phyloP scores from a whole-genome alignment of 1,140 invertebrate genomes.

The Pygmarrhopalites habei region DNA sequence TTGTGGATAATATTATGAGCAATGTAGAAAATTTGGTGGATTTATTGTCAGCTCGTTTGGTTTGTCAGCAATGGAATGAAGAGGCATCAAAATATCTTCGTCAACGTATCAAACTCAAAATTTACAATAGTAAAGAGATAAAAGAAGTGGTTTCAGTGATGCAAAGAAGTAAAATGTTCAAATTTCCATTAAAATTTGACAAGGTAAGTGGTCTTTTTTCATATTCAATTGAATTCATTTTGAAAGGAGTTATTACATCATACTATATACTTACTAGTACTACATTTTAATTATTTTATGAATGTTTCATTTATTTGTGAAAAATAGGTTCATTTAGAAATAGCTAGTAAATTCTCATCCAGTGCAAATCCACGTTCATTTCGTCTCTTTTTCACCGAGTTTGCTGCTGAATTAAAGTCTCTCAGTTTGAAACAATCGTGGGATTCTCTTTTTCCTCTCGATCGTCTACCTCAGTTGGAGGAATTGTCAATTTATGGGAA shows the following conservation, averaged over 20 bases:
- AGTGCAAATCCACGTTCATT: neutral
- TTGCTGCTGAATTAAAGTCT: neutral
- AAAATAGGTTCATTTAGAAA: slow-evolving; percentile 1
- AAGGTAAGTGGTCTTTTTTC: too few species aligned
- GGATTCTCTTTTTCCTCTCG: neutral
- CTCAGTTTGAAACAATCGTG: slow-evolving; percentile 2
- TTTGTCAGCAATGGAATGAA: slow-evolving; percentile 6
- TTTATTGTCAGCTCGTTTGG: slow-evolving; percentile 1
- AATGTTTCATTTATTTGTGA: too few species aligned
- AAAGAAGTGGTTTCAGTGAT: neutral
- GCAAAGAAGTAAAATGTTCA: neutral
- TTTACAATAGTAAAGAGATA: neutral
- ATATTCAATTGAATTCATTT: too few species aligned
- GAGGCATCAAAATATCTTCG: slow-evolving; percentile 6
- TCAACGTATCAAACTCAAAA: neutral
- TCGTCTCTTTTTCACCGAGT: neutral
- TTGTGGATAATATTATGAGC: slow-evolving; percentile 7
- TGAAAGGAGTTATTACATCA: too few species aligned
- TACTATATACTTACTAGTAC: too few species aligned
- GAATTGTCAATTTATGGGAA: neutral
- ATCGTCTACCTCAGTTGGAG: neutral
- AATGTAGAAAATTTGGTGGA: slow-evolving; percentile 3
- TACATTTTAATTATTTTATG: too few species aligned
- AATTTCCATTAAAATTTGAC: neutral
- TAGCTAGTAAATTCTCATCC: neutral